These are phyloP conservation scores for Tupiocoris notatus DNA, from an alignment of 2,888 invertebrate species.

Conservation along the genomic window DNA sequence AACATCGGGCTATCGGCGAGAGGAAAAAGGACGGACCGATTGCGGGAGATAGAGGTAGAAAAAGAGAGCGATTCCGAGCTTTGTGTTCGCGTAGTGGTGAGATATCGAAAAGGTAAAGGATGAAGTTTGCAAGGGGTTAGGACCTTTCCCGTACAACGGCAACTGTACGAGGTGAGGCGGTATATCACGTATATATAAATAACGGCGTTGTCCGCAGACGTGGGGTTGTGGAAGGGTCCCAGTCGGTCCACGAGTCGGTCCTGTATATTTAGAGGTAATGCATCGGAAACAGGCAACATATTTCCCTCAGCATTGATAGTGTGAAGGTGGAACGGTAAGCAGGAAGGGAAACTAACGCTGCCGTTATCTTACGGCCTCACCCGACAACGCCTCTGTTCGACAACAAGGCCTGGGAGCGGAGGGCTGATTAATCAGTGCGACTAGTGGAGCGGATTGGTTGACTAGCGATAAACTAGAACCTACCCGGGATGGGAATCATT, in stretches of 20 bases:
- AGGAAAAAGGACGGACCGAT: not conserved
- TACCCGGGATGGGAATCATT: too few relatives aligned
- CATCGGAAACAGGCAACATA: conserved; percentile 37
- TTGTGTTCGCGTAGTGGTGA: not conserved
- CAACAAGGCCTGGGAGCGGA: too few relatives aligned
- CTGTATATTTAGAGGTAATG: conserved; percentile 35
- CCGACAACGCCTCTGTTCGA: too few relatives aligned
- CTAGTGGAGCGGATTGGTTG: too few relatives aligned
- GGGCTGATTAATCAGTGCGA: too few relatives aligned
- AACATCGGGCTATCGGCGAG: not conserved
- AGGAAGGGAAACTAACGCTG: too few relatives aligned
- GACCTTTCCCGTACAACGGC: not conserved
- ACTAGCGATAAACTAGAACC: too few relatives aligned
- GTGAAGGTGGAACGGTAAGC: too few relatives aligned
- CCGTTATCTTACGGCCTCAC: too few relatives aligned
- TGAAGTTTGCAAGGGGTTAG: not conserved
- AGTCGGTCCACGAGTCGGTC: not conserved
- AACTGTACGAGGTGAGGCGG: not conserved
- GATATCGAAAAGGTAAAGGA: not conserved
- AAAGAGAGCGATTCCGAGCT: not conserved
- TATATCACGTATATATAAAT: conserved; percentile 12
- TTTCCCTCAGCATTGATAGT: not conserved
- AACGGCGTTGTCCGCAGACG: conserved; percentile 16
- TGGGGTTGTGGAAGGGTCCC: not conserved
- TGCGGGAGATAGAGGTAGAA: not conserved